phyloP scores from a whole-genome alignment of 2,113 vertebrate species.

The Mobula birostris region DNA sequence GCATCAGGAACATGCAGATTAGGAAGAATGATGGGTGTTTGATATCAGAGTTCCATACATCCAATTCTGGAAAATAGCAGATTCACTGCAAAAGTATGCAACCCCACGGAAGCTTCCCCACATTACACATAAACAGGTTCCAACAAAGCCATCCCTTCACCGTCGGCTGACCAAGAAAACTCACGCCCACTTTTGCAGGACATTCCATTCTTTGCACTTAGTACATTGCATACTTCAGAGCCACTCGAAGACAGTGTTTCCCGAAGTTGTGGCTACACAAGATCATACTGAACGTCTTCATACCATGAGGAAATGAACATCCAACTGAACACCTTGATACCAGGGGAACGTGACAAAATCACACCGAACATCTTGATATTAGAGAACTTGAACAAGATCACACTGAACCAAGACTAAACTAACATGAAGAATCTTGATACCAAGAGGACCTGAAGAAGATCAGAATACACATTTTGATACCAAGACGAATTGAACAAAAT shows the following conservation, averaged over 20 bases:
- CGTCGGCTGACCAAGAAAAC: not conserved
- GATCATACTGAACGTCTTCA: no score
- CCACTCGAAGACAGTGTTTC: not conserved
- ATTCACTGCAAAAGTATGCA: not conserved
- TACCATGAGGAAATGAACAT: no score
- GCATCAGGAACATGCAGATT: no score
- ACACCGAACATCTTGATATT: no score
- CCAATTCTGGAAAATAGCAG: not conserved
- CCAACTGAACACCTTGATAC: no score
- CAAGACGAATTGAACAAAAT: no score
- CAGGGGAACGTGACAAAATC: no score
- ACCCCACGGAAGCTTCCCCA: not conserved
- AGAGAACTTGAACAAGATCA: not conserved
- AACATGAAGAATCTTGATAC: not conserved
- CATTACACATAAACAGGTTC: not conserved
- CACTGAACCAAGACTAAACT: not conserved
- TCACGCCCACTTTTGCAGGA: not conserved
- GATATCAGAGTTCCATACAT: not conserved
- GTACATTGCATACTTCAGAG: not conserved
- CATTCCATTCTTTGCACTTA: not conserved
- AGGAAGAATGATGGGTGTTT: not conserved
- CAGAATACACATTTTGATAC: no score
- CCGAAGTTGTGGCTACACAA: no score
- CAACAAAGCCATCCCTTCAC: not conserved
- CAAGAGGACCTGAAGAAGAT: no score